These are phyloP conservation scores for Mesocricetus auratus DNA, from an alignment of 2,113 vertebrate genomes.

Conservation along the genomic window DNA sequence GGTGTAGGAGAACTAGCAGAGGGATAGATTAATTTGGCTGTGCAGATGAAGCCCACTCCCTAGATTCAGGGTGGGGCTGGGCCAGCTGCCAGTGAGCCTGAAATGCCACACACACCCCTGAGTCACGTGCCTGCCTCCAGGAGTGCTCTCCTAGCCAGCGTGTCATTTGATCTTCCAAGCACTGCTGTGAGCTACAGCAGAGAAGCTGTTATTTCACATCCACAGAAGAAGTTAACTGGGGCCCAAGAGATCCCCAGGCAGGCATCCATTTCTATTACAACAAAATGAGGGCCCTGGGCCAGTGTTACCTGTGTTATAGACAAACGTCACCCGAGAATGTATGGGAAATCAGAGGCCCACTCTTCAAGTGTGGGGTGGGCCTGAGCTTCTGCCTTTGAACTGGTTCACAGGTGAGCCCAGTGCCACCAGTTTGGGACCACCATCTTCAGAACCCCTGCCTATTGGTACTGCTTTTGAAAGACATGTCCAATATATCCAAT, in stretches of 20 bases:
- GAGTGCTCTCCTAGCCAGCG: background rate
- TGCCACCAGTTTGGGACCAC: background rate
- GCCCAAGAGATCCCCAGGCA: background rate
- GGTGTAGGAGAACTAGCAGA: slow-evolving; percentile 28
- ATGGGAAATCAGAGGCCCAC: background rate
- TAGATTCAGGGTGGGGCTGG: background rate
- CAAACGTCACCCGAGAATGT: background rate
- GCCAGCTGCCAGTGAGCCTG: slow-evolving; percentile 11
- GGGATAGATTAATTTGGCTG: slow-evolving; percentile 61
- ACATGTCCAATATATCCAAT: background rate
- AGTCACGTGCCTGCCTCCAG: background rate
- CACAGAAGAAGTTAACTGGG: background rate
- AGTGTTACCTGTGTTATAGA: background rate
- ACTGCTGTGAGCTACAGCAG: background rate
- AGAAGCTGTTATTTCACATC: background rate
- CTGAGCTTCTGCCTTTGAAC: background rate
- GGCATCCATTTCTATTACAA: background rate
- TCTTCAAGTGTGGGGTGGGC: background rate
- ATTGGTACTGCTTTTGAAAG: background rate
- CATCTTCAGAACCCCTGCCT: accelerated
- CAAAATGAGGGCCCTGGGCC: background rate
- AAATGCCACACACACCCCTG: background rate
- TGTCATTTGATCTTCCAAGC: slow-evolving; percentile 51
- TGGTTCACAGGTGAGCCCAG: background rate
- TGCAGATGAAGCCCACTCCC: slow-evolving; percentile 20